These are phyloP conservation scores for Iguana delicatissima DNA, from an alignment of 2,797 vertebrate species.

Conservation along the genomic window DNA sequence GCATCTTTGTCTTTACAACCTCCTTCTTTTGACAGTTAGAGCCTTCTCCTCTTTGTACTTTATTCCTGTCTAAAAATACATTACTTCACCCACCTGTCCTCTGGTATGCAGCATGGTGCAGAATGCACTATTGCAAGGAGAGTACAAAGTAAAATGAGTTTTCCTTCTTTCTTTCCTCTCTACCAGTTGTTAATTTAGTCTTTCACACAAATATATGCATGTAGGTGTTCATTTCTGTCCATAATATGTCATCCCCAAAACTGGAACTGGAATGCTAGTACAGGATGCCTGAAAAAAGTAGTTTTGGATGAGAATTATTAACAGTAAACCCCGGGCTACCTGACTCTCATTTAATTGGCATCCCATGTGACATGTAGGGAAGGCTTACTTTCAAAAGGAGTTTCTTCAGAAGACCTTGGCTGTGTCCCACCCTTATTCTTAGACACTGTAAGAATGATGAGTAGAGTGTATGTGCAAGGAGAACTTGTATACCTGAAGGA, in stretches of 20 bases:
- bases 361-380: not conserved
- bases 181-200: slow-evolving; percentile 11
- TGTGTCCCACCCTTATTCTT: slow-evolving; percentile 5
- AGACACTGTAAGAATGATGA: not conserved
- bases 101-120: not conserved
- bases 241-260: not conserved
- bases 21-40: slow-evolving; percentile 28
- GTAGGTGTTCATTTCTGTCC: slow-evolving; percentile 44
- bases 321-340: not conserved
- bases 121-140: not conserved
- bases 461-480: not conserved
- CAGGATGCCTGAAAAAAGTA: not conserved
- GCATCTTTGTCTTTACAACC: slow-evolving; percentile 43
- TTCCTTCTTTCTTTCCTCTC: slow-evolving; percentile 35
- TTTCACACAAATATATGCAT: not conserved
- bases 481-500: not conserved
- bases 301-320: not conserved
- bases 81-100: not conserved
- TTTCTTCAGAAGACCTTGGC: not conserved
- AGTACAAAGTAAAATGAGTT: not conserved
- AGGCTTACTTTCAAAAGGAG: slow-evolving; percentile 16
- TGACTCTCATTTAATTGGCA: not conserved
- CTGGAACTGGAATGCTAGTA: not conserved
- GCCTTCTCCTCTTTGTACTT: slow-evolving; percentile 16
- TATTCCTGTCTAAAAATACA: slow-evolving; percentile 46